phyloP scores from a whole-genome alignment of 2,113 vertebrate species.

The Oryctolagus cuniculus region DNA sequence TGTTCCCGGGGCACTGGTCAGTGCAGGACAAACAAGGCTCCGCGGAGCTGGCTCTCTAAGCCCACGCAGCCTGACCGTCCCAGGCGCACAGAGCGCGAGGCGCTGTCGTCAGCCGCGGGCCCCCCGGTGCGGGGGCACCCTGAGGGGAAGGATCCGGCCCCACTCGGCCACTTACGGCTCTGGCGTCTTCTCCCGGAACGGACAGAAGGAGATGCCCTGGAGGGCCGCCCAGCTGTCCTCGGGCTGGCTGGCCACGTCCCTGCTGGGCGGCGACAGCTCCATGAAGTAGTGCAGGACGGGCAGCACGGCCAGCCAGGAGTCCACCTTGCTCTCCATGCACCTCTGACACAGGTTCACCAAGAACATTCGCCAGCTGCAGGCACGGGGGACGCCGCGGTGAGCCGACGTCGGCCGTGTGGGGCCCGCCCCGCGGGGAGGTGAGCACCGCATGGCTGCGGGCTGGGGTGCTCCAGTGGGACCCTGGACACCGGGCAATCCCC shows the following conservation, averaged over 20 bases:
- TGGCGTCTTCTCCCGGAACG: background rate
- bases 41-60: too few relatives aligned
- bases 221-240: conserved; percentile 91
- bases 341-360: conserved; percentile 71
- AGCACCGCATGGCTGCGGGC: too few relatives aligned
- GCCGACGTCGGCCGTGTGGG: accelerated
- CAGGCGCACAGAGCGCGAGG: too few relatives aligned
- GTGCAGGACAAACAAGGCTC: too few relatives aligned
- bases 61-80: too few relatives aligned
- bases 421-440: background rate
- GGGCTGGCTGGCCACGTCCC: background rate
- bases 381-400: accelerated
- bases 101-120: too few relatives aligned
- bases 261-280: background rate
- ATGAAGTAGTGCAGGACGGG: conserved; percentile 83
- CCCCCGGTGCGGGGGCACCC: too few relatives aligned
- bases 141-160: too few relatives aligned
- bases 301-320: conserved; percentile 82
- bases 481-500: background rate
- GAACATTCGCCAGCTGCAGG: background rate
- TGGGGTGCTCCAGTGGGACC: background rate
- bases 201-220: conserved; percentile 77
- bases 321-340: background rate
- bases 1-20: too few relatives aligned
- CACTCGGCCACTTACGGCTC: background rate